A percentile compares a stretch with the other conserved stretches of the same genome.
These are phyloP conservation scores for Drosophila infuscata DNA, from an alignment of 2,888 invertebrate species.

Conservation along the genomic window DNA sequence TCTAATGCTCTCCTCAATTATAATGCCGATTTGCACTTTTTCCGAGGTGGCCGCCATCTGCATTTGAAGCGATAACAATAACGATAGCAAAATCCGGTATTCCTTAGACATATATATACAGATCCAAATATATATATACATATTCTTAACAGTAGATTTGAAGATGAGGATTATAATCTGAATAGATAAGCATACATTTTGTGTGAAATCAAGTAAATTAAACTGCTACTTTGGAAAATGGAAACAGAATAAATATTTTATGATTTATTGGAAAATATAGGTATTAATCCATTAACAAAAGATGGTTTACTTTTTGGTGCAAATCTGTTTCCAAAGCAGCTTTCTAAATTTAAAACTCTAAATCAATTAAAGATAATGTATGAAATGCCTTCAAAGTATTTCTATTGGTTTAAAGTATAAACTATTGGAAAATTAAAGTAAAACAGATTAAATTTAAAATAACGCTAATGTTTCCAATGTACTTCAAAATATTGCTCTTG, in stretches of 20 bases:
- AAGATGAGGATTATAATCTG: neutral
- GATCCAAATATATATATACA: neutral
- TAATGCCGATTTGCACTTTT: constrained; percentile 52
- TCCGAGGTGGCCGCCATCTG: constrained; percentile 44
- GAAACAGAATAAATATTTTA: neutral
- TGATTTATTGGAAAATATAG: neutral
- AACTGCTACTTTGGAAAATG: neutral
- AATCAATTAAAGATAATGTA: too few relatives aligned
- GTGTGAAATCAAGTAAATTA: neutral
- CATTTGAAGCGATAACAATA: constrained; percentile 32
- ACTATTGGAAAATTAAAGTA: too few relatives aligned
- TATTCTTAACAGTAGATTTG: constrained; percentile 20
- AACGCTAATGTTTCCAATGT: too few relatives aligned
- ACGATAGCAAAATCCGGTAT: constrained; percentile 12
- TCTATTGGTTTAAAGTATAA: too few relatives aligned
- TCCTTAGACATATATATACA: neutral
- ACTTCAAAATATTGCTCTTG: neutral
- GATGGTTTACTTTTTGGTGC: too few relatives aligned
- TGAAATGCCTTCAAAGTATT: too few relatives aligned
- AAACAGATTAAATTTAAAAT: neutral
- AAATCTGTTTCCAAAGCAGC: neutral
- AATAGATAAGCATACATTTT: neutral
- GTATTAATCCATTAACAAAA: too few relatives aligned
- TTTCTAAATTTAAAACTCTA: too few relatives aligned
- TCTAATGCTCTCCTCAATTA: constrained; percentile 64